Conservation (phyloP, 2,113 vertebrate species). For the Epinephelus moara region DNA sequence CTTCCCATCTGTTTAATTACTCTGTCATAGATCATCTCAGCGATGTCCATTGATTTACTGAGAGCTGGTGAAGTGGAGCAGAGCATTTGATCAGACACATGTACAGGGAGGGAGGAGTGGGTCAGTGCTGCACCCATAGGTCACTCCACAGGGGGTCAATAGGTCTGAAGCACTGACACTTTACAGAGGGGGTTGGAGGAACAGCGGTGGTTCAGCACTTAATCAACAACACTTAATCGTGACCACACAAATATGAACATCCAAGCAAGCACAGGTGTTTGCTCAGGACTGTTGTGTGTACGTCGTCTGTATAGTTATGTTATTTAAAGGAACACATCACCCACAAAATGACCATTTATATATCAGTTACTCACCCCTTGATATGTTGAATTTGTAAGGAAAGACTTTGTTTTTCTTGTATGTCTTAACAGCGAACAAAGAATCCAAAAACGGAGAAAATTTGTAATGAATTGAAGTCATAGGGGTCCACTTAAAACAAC, state of each 20-base stretch:
- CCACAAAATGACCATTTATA: too few species aligned
- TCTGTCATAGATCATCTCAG: slow-evolving; percentile 75
- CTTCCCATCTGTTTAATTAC: slow-evolving; percentile 65
- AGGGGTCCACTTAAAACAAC: too few species aligned
- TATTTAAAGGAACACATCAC: too few species aligned
- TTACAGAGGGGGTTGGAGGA: background rate
- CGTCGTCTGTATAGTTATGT: background rate
- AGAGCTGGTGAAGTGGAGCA: slow-evolving; percentile 75
- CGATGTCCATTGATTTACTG: slow-evolving; percentile 76
- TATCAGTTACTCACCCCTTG: too few species aligned
- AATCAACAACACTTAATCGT: slow-evolving; percentile 1
- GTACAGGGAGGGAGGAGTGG: slow-evolving; percentile 11
- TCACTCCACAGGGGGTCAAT: slow-evolving; percentile 33
- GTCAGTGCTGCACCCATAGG: slow-evolving; percentile 36
- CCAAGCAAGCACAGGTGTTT: background rate
- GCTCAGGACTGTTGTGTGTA: background rate
- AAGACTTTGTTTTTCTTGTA: too few species aligned
- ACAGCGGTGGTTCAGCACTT: background rate
- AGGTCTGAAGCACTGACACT: slow-evolving; percentile 40
- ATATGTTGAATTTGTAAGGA: too few species aligned
- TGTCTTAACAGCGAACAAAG: too few species aligned
- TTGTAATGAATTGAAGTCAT: too few species aligned
- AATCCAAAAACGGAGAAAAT: too few species aligned
- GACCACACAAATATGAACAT: background rate
- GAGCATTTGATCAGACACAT: slow-evolving; percentile 68